Conservation (phyloP, 2,113 vertebrate genomes). For the Triplophysa siluroides region DNA sequence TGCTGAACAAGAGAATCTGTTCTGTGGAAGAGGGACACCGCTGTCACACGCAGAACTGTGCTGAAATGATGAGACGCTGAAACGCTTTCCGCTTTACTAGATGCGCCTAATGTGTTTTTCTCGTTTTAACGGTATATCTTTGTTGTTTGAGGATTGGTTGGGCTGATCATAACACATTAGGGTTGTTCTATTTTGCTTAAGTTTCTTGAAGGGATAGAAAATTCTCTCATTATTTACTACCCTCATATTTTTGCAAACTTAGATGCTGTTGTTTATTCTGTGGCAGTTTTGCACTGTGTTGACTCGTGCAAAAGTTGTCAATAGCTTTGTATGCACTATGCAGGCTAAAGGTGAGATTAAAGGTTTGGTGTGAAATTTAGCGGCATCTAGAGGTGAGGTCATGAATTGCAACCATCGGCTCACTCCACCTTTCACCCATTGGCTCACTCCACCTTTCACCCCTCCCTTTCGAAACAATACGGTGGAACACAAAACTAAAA, state of each 20-base stretch:
- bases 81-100: conserved; percentile 7
- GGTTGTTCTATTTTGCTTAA: not conserved
- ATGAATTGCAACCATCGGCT: no score
- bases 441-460: no score
- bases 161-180: conserved; percentile 11
- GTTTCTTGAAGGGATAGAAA: not conserved
- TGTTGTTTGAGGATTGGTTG: not conserved
- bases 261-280: no score
- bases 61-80: not conserved
- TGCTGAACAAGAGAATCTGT: conserved; percentile 33
- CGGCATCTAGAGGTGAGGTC: no score
- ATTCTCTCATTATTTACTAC: not conserved
- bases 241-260: not conserved
- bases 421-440: no score
- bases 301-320: not conserved
- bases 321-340: no score
- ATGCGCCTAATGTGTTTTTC: conserved; percentile 1
- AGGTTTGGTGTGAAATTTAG: no score
- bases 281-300: no score
- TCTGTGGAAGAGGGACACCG: conserved; percentile 10
- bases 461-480: no score
- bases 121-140: conserved; percentile 12
- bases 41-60: not conserved
- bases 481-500: no score
- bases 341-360: no score